phyloP scores from a whole-genome alignment of 1,140 invertebrate genomes.

The Drosophila nigrodunni region DNA sequence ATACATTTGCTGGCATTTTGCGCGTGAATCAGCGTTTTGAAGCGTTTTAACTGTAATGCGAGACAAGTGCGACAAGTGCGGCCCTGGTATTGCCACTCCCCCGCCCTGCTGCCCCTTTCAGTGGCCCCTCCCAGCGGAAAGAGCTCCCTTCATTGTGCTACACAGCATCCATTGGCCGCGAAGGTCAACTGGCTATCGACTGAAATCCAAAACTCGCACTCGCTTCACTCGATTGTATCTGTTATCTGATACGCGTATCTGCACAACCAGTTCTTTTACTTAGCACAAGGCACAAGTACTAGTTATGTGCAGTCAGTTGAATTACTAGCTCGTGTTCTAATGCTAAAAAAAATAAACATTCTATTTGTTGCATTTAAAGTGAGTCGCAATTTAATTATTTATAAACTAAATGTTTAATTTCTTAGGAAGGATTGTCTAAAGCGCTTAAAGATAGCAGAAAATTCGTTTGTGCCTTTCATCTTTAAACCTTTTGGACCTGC shows the following conservation, averaged over 20 bases:
- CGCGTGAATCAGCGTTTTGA: slow-evolving; percentile 57
- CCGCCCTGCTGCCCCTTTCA: background rate
- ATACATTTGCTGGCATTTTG: slow-evolving; percentile 10
- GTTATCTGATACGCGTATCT: slow-evolving; percentile 3
- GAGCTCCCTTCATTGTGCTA: slow-evolving; percentile 12
- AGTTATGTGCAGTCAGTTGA: background rate
- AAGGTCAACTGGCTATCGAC: slow-evolving; percentile 49
- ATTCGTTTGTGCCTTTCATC: too few species aligned
- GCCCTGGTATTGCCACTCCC: slow-evolving; percentile 25
- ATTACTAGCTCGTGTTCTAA: too few species aligned
- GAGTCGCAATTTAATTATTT: too few species aligned
- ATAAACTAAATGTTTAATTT: too few species aligned
- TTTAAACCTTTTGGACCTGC: too few species aligned
- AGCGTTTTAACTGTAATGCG: slow-evolving; percentile 41
- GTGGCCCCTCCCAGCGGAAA: background rate
- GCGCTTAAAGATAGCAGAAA: too few species aligned
- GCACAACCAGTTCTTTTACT: slow-evolving; percentile 8
- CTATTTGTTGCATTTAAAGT: background rate
- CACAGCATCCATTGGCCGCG: slow-evolving; percentile 46
- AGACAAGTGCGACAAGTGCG: slow-evolving; percentile 32
- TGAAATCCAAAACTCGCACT: slow-evolving; percentile 33
- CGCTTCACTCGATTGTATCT: slow-evolving; percentile 25
- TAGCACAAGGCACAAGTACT: slow-evolving; percentile 2
- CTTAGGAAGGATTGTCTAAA: too few species aligned
- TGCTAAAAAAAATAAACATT: background rate